Conservation (phyloP, 1,140 invertebrate genomes). For the Drosophila sucinea region DNA sequence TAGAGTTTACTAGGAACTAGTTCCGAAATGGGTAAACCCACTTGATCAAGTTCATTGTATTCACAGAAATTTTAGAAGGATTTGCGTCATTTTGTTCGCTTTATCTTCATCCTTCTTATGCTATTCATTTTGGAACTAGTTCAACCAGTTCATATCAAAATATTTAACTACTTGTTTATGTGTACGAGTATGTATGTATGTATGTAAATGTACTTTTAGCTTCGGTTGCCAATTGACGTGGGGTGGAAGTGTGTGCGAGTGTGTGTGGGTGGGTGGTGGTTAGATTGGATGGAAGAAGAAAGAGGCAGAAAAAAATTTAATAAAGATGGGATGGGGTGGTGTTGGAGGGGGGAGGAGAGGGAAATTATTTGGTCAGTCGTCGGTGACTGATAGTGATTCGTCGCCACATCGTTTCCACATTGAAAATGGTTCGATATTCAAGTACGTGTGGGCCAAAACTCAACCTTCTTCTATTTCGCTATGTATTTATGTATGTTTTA, state of each 20-base stretch:
- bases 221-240: slow-evolving; percentile 5
- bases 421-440: slow-evolving; percentile 12
- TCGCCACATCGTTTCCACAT: slow-evolving; percentile 22
- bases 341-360: neutral
- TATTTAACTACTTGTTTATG: slow-evolving; percentile 14
- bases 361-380: slow-evolving; percentile 53
- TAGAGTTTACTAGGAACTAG: too few species aligned
- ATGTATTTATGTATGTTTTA: slow-evolving; percentile 1
- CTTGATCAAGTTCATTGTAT: too few species aligned
- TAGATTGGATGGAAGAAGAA: slow-evolving; percentile 24
- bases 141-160: neutral
- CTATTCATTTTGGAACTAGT: neutral
- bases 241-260: neutral
- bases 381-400: slow-evolving; percentile 56
- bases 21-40: too few species aligned
- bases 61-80: too few species aligned
- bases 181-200: slow-evolving; percentile 3
- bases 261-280: slow-evolving; percentile 16
- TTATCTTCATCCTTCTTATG: too few species aligned
- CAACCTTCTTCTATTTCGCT: neutral
- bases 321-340: neutral
- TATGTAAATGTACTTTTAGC: neutral
- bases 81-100: too few species aligned
- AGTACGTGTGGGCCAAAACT: slow-evolving; percentile 15
- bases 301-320: slow-evolving; percentile 28